Conservation (phyloP, 2,113 vertebrate genomes). For the Ptychochromis oligacanthus region DNA sequence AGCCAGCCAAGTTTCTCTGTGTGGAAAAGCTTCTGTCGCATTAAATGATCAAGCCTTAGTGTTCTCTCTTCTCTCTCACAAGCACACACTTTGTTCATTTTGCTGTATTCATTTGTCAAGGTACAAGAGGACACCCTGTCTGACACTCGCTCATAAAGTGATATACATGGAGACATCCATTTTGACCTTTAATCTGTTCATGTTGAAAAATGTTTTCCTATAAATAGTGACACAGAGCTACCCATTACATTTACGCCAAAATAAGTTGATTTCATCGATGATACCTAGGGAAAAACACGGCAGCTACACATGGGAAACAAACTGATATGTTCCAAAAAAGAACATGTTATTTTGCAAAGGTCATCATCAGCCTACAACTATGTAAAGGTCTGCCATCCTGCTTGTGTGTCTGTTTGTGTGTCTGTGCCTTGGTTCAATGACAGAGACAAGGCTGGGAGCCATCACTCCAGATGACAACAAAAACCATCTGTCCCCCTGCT, state of each 20-base stretch:
- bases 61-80: conserved; percentile 22
- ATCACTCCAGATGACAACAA: conserved; percentile 65
- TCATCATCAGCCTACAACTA: conserved; percentile 14
- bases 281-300: neutral
- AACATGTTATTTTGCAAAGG: conserved; percentile 29
- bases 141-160: conserved; percentile 23
- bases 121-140: conserved; percentile 34
- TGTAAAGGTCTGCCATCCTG: conserved; percentile 27
- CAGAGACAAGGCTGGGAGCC: conserved; percentile 50
- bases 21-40: conserved; percentile 45
- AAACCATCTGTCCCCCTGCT: conserved; percentile 65
- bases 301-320: neutral
- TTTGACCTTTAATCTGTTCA: neutral
- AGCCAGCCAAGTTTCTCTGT: conserved; percentile 55
- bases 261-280: neutral
- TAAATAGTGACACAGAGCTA: neutral
- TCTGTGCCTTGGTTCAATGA: conserved; percentile 39
- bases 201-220: neutral
- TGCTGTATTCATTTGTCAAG: conserved; percentile 13
- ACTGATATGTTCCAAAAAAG: neutral
- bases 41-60: conserved; percentile 47
- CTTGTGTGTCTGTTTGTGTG: neutral
- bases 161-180: neutral
- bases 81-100: conserved; percentile 26
- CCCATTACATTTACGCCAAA: neutral